phyloP scores from a whole-genome alignment of 2,113 vertebrate species.

The Dinomys branickii region DNA sequence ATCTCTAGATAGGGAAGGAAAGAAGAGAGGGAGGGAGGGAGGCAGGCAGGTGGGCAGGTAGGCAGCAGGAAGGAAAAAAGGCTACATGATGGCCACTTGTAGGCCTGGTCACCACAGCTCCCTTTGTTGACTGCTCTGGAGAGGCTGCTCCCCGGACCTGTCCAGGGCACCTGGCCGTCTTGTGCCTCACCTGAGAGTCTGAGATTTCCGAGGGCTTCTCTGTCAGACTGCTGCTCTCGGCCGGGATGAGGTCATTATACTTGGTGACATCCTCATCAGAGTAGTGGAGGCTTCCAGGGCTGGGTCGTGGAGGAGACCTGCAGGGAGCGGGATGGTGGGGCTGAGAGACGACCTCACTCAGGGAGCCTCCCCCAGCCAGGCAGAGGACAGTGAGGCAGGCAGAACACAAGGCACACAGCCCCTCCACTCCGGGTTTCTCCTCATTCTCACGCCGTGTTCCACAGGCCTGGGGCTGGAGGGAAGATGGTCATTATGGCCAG shows the following conservation, averaged over 20 bases:
- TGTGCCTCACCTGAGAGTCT: slow-evolving; percentile 94
- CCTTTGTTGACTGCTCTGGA: rapidly evolving
- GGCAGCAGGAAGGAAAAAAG: background rate
- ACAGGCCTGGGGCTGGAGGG: background rate
- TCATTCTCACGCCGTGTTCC: background rate
- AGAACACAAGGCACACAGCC: rapidly evolving
- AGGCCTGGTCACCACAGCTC: background rate
- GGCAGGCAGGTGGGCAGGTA: background rate
- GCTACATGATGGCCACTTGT: rapidly evolving
- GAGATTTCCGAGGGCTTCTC: slow-evolving; percentile 98
- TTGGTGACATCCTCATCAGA: slow-evolving; percentile 98
- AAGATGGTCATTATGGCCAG: rapidly evolving
- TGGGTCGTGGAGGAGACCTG: slow-evolving; percentile 96
- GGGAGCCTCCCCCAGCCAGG: background rate
- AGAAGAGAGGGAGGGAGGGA: background rate
- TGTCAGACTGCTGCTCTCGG: slow-evolving; percentile 97
- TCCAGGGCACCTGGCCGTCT: background rate
- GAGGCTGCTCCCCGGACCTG: background rate
- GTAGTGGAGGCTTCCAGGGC: slow-evolving; percentile 97
- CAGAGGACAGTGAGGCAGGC: too few species aligned
- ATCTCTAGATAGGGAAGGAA: background rate
- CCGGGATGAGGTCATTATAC: slow-evolving; percentile 97
- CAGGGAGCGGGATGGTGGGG: background rate
- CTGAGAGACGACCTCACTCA: background rate
- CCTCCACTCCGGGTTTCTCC: rapidly evolving